Percentiles rank a stretch among this genome's conserved stretches.
phyloP scores from a whole-genome alignment of 1,140 invertebrate species.

The Drusus annulatus region DNA sequence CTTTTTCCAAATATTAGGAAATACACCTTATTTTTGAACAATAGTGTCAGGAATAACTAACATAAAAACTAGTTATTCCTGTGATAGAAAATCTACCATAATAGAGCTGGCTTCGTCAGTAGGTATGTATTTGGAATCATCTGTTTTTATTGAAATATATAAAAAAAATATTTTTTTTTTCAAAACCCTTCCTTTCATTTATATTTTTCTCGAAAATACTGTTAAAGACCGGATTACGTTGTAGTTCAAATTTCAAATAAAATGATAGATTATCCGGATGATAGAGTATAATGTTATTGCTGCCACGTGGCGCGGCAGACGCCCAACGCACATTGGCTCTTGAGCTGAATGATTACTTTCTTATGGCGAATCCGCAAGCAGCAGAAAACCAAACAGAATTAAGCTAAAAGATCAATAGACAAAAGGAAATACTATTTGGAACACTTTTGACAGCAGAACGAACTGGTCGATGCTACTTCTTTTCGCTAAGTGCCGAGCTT shows the following conservation, averaged over 20 bases:
- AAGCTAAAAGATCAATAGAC: not conserved
- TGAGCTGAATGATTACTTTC: slow-evolving; percentile 5
- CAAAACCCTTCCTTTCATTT: too few species aligned
- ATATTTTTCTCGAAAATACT: too few species aligned
- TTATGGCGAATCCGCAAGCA: not conserved
- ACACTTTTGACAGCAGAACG: not conserved
- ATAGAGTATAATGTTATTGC: slow-evolving; percentile 1
- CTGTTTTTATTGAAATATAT: too few species aligned
- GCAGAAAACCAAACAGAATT: not conserved
- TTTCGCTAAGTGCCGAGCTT: not conserved
- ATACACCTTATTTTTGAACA: too few species aligned
- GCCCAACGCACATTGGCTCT: not conserved
- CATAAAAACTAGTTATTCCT: too few species aligned
- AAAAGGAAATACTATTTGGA: not conserved
- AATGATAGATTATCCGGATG: slow-evolving; percentile 12
- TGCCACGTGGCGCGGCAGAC: slow-evolving; percentile 13
- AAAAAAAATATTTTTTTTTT: too few species aligned
- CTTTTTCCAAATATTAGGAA: too few species aligned
- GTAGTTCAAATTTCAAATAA: not conserved
- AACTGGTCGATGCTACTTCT: not conserved
- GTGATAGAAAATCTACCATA: too few species aligned
- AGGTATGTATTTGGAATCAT: too few species aligned
- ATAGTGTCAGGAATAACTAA: too few species aligned
- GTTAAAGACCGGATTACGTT: too few species aligned
- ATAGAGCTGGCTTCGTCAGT: too few species aligned